Conservation (phyloP, 2,888 invertebrate genomes). For the Didymodactylos carnosus region DNA sequence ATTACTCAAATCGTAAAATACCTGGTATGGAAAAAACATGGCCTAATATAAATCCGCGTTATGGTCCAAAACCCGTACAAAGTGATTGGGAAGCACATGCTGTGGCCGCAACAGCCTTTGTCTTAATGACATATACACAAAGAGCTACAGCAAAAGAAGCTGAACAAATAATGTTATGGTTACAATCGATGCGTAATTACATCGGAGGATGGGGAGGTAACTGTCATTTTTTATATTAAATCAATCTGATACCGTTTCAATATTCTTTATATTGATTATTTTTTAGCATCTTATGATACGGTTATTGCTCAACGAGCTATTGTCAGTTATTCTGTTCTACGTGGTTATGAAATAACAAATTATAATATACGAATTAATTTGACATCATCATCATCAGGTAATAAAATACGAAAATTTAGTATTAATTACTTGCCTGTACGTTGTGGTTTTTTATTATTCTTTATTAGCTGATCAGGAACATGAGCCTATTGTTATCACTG, state of each 20-base stretch:
- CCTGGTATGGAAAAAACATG: neutral
- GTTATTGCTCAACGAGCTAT: neutral
- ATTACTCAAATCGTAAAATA: neutral
- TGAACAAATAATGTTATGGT: constrained; percentile 25
- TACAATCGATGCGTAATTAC: constrained; percentile 29
- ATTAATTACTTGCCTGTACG: too few relatives aligned
- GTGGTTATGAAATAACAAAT: neutral
- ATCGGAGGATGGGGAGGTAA: constrained; percentile 24
- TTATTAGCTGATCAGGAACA: neutral
- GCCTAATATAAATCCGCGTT: constrained; percentile 18
- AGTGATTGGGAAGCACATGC: constrained; percentile 54
- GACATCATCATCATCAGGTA: constrained; percentile 43
- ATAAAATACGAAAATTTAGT: too few relatives aligned
- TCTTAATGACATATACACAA: constrained; percentile 52
- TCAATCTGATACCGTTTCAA: neutral
- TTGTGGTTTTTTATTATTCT: too few relatives aligned
- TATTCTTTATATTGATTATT: constrained; percentile 4
- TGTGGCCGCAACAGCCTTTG: constrained; percentile 76
- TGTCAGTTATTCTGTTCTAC: neutral
- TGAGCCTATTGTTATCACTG: neutral
- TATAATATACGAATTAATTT: constrained; percentile 69
- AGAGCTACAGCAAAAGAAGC: constrained; percentile 16
- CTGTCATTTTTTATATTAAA: neutral
- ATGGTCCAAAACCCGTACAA: constrained; percentile 19
- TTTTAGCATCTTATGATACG: neutral